Evolutionary conservation across 2,888 invertebrate genomes (phyloP), one percentile per base, ranked within the genome.

Genomic region (Harpalus rubripes): DNA sequence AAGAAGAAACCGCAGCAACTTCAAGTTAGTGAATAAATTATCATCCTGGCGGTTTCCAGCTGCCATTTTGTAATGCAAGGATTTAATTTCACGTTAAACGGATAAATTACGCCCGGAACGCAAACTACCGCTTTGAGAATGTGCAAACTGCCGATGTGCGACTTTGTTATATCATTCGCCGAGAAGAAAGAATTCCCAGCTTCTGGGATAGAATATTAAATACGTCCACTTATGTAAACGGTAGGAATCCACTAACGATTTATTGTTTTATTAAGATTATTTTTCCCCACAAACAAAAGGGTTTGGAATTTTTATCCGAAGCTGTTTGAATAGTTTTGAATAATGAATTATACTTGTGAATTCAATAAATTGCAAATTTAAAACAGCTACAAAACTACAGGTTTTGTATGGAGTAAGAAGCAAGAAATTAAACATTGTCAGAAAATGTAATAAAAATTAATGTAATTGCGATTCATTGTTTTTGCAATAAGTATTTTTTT

Each of bases 51-150:
- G 68, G 10, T 3, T 26, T 68, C n/a, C 39, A 41, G 18, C 41
- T 10, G 72, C 72, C 72, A 74, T 74, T 74, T 44, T 68, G 32
- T 44, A 74, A 74, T 5, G 72, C 44, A 74, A 74, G 44, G 72
- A 74, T 74, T 74, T 74, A 74, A 74, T 74, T 74, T 74, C 16
- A 15, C 72, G 72, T 74, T 74, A 74, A 74, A 74, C 44, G 72
- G 41, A 74, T 74, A 16, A 22, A 44, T 74, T 74, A 74, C 44
- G 41, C 44, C 3, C 41, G 41, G 72, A 74, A 74, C 41, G 41
- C 72, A 41, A 32, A 10, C 32, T n/a, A 26, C 68, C 68, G 68
- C 39, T 41, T 39, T 68, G 32, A 8, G 68, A 68, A 32, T 68
- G 26, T 26, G 63, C 63, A 63, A 63, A 63, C 22, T 4, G 63